Conservation (phyloP, 2,113 vertebrate genomes). For the Lamprologus sp. region DNA sequence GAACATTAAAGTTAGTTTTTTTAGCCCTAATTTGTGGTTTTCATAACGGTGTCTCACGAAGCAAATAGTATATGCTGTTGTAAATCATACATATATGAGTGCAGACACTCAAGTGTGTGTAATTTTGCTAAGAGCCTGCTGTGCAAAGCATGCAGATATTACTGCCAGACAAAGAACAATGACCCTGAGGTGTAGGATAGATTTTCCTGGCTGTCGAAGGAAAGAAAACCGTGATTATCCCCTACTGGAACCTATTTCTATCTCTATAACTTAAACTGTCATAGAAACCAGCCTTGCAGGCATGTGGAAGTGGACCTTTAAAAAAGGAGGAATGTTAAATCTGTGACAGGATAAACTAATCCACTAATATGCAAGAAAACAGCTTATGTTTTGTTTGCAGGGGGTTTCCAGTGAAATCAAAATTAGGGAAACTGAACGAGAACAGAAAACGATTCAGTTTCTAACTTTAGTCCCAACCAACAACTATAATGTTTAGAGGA, state of each 20-base stretch:
- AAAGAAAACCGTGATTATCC: not conserved
- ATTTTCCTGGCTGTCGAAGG: not conserved
- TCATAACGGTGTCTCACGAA: not conserved
- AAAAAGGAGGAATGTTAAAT: not conserved
- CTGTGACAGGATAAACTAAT: not conserved
- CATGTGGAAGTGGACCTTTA: not conserved
- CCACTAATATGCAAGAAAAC: constrained; percentile 4
- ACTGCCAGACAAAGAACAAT: not conserved
- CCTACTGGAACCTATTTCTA: not conserved
- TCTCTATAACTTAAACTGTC: not conserved
- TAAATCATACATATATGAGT: not conserved
- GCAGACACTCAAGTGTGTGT: not conserved
- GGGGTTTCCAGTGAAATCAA: constrained; percentile 19
- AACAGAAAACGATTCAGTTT: constrained; percentile 9
- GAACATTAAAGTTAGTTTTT: not conserved
- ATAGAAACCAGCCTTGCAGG: constrained; percentile 8
- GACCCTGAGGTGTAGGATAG: not conserved
- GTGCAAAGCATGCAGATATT: not conserved
- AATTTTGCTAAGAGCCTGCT: not conserved
- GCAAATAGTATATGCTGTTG: not conserved
- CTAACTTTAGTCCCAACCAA: not conserved
- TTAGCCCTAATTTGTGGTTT: not conserved
- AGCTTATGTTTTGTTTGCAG: not conserved
- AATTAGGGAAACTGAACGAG: not conserved
- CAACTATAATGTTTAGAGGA: not conserved